Percentiles rank a stretch among this genome's conserved stretches.
phyloP scores from a whole-genome alignment of 2,113 vertebrate species.

The Cisticola juncidis region DNA sequence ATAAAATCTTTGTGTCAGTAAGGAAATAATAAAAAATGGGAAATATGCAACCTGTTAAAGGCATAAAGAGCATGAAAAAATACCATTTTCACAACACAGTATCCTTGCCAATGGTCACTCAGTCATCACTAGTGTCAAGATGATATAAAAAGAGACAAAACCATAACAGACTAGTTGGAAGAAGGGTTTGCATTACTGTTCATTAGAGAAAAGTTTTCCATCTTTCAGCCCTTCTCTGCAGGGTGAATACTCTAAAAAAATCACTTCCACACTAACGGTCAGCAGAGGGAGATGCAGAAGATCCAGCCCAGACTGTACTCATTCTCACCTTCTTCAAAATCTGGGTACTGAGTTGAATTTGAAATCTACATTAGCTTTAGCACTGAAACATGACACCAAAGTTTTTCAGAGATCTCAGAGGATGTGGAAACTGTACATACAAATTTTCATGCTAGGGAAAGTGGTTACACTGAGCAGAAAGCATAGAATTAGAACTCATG shows the following conservation, averaged over 20 bases:
- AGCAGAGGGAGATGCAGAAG: not conserved
- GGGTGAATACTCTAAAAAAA: not conserved
- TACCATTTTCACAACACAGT: not conserved
- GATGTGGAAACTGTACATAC: not conserved
- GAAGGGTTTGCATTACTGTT: not conserved
- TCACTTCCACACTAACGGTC: not conserved
- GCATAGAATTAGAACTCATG: not conserved
- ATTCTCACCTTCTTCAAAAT: not conserved
- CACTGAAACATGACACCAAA: not conserved
- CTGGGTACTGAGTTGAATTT: not conserved
- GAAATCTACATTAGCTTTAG: not conserved
- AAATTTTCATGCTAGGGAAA: not conserved
- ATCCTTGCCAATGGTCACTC: not conserved
- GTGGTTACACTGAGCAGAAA: not conserved
- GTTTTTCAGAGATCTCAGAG: not conserved
- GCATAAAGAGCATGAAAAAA: not conserved
- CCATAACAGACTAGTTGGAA: not conserved
- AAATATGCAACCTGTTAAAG: not conserved
- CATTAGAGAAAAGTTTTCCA: not conserved
- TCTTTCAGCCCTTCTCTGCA: not conserved
- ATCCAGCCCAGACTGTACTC: not conserved
- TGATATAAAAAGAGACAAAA: not conserved
- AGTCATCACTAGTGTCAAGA: not conserved
- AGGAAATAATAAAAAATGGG: not conserved
- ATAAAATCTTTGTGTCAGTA: not conserved